Conservation (phyloP, 53 echinoderm and acorn worm genomes). For the Temnopleurus reevesii region DNA sequence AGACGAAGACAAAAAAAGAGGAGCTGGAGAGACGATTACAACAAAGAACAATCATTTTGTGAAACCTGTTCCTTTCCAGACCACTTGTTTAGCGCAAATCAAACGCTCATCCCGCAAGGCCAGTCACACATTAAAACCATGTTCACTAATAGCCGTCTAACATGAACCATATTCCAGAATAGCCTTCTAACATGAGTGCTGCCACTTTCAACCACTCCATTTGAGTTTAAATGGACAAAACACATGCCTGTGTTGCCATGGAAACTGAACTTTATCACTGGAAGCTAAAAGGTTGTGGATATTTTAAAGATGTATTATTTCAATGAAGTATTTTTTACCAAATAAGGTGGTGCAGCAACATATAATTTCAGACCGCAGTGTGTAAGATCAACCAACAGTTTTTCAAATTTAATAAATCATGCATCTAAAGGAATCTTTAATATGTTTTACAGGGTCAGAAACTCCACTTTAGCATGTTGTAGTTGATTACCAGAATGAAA, state of each 20-base stretch:
- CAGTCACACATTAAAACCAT: not conserved
- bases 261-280: not conserved
- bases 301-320: not conserved
- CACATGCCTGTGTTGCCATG: constrained; percentile 12
- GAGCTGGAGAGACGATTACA: not conserved
- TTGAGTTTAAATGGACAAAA: not conserved
- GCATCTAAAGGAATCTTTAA: too few species aligned
- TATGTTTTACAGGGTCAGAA: too few species aligned
- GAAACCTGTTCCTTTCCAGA: not conserved
- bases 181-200: not conserved
- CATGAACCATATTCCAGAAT: not conserved
- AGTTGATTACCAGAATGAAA: too few species aligned
- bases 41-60: not conserved
- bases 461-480: too few species aligned
- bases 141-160: not conserved
- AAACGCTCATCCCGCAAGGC: not conserved
- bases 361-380: too few species aligned
- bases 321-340: too few species aligned
- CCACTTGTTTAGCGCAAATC: not conserved
- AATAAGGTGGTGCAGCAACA: too few species aligned
- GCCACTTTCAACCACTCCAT: not conserved
- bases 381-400: too few species aligned
- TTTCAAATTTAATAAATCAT: too few species aligned
- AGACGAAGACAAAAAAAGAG: not conserved
- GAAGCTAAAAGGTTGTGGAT: not conserved